Evolutionary conservation across 2,113 vertebrate species (phyloP).

Genomic region (Azemiops feae): DNA sequence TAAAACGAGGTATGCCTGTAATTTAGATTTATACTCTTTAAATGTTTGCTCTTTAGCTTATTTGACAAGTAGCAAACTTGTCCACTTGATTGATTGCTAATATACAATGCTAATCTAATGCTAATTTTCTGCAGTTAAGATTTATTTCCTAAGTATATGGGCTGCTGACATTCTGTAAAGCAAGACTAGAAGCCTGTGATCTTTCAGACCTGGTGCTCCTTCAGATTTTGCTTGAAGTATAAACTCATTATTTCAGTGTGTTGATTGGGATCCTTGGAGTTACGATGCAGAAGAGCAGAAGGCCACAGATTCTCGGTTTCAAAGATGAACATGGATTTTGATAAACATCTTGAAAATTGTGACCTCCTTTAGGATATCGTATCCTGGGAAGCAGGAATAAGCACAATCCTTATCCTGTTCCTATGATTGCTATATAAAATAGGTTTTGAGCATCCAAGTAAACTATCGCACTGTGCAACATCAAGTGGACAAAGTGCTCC

Average conservation of each 20-base stretch:
- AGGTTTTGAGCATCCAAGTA: background rate
- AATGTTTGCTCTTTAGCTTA: conserved; percentile 48
- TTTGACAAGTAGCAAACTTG: conserved; percentile 37
- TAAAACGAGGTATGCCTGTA: background rate
- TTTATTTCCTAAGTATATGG: background rate
- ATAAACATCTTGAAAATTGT: background rate
- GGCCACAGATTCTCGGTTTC: background rate
- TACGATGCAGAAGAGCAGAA: background rate
- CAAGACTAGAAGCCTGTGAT: background rate
- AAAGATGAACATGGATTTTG: background rate
- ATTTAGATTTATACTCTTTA: conserved; percentile 42
- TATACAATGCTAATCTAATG: conserved; percentile 1
- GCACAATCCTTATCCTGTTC: background rate
- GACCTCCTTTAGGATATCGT: background rate
- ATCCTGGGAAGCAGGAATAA: background rate
- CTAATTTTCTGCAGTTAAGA: background rate
- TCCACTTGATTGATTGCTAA: conserved; percentile 24
- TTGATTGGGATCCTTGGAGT: background rate
- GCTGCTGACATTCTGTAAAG: background rate
- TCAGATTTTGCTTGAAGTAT: background rate
- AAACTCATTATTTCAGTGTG: background rate
- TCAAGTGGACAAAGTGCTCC: background rate
- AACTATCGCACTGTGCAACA: background rate
- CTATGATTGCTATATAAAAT: background rate
- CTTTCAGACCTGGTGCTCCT: background rate